Percentiles rank a stretch among this genome's conserved stretches.
Conservation (phyloP, 2,797 vertebrate genomes). For the Falco columbarius region DNA sequence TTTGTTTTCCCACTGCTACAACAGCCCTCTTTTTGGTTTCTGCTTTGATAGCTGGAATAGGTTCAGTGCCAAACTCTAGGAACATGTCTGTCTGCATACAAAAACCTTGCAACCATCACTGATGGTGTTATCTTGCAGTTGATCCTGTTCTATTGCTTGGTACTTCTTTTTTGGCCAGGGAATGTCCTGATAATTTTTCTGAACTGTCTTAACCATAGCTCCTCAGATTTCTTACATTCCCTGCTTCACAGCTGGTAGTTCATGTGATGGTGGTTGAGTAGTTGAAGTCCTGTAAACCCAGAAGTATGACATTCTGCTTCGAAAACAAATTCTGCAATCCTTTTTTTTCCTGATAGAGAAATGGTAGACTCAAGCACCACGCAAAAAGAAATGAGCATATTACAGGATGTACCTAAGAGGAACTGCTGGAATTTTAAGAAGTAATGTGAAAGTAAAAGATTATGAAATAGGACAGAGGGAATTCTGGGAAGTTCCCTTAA, state of each 20-base stretch:
- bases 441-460: constrained; percentile 5
- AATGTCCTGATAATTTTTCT: neutral
- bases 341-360: neutral
- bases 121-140: neutral
- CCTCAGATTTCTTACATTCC: neutral
- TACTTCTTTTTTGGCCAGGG: neutral
- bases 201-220: neutral
- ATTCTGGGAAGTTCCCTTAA: neutral
- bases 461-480: neutral
- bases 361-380: neutral
- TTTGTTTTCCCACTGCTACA: neutral
- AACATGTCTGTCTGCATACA: neutral
- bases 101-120: neutral
- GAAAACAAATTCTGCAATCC: neutral
- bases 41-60: neutral
- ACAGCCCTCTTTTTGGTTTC: neutral
- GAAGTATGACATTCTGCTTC: neutral
- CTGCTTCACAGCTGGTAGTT: neutral
- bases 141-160: neutral
- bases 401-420: neutral
- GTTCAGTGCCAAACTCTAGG: neutral
- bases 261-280: neutral
- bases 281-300: neutral
- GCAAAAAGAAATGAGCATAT: neutral
- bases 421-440: neutral